phyloP scores from a whole-genome alignment of 2,797 vertebrate species.

The Pseudomugil tenellus region DNA sequence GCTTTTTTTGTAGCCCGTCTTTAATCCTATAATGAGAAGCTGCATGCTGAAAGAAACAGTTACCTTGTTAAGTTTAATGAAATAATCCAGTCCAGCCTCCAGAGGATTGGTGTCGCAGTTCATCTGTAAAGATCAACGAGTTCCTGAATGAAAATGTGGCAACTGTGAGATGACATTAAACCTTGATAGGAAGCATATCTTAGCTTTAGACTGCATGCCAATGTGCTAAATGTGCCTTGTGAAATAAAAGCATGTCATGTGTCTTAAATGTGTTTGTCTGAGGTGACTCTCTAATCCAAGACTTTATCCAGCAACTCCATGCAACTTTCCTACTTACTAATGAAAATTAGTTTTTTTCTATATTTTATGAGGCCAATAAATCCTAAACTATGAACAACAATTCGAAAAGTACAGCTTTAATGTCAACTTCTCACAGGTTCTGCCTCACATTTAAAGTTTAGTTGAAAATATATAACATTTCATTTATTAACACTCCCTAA shows the following conservation, averaged over 20 bases:
- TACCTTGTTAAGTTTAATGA: constrained; percentile 97
- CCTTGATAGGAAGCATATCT: no score
- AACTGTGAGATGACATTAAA: no score
- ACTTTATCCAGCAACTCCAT: no score
- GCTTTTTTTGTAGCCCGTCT: background rate
- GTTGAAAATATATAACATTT: no score
- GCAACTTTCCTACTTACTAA: no score
- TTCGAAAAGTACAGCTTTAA: no score
- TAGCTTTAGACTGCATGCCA: background rate
- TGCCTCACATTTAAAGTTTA: no score
- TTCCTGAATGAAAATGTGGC: background rate
- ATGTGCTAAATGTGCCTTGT: background rate
- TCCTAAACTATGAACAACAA: no score
- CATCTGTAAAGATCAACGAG: constrained; percentile 83
- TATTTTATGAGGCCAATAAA: no score
- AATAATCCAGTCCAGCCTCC: constrained; percentile 94
- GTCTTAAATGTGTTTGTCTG: background rate
- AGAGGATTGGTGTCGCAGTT: constrained; percentile 97
- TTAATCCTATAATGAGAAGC: background rate
- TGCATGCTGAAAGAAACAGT: background rate
- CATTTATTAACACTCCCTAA: no score
- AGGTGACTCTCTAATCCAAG: background rate
- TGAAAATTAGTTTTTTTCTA: no score
- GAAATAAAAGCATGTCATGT: background rate
- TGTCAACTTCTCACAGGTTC: no score